Conservation (phyloP, 2,113 vertebrate genomes). For the Vanacampus margaritifer region DNA sequence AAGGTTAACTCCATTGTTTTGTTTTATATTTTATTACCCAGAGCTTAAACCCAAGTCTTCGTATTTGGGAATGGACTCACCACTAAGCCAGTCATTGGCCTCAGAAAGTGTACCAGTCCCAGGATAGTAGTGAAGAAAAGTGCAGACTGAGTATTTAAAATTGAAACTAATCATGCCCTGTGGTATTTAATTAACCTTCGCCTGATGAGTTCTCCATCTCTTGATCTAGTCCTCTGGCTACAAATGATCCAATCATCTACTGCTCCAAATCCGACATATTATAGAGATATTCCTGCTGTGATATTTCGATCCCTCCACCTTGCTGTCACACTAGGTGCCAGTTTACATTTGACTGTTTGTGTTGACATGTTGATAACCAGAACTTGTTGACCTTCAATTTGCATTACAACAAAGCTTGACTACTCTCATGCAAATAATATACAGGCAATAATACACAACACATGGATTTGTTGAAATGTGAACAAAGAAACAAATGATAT, state of each 20-base stretch:
- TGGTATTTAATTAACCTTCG: conserved; percentile 53
- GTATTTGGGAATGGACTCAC: conserved; percentile 5
- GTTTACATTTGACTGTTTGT: conserved; percentile 17
- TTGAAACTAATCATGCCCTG: conserved; percentile 36
- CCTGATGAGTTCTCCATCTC: conserved; percentile 48
- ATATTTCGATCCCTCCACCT: conserved; percentile 2
- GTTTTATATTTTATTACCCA: not conserved
- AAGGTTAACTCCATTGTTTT: not conserved
- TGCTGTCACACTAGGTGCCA: conserved; percentile 1
- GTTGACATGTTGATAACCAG: conserved; percentile 9
- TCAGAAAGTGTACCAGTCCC: conserved; percentile 12
- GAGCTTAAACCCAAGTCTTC: not conserved
- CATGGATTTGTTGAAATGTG: not conserved
- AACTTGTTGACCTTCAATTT: not conserved
- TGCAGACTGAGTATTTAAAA: conserved; percentile 34
- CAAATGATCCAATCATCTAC: conserved; percentile 33
- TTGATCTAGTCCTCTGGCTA: conserved; percentile 30
- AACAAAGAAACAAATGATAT: too few species aligned
- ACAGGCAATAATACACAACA: not conserved
- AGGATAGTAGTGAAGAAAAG: conserved; percentile 18
- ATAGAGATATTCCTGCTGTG: conserved; percentile 28
- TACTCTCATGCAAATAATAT: not conserved
- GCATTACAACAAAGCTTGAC: conserved; percentile 5
- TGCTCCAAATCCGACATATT: conserved; percentile 24
- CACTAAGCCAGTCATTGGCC: conserved; percentile 8